Base-by-base conservation (phyloP, 1,140 invertebrate genomes). In the Calephelis nemesis region DNA sequence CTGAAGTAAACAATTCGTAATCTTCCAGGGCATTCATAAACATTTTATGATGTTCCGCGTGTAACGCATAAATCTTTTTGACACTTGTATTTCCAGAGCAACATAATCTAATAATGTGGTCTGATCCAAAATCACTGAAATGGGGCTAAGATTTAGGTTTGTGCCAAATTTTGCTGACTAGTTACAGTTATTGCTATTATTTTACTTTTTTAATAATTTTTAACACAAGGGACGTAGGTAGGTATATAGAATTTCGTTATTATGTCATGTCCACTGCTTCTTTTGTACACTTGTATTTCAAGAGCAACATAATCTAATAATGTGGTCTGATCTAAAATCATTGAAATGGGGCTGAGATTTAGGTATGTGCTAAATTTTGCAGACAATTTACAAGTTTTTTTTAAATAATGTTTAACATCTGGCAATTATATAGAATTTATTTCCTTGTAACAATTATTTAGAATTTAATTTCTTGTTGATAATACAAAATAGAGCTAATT, bases 1-100 rank as follows among this genome's bases (percentile, higher is more conserved):
- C 12, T 58, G 30, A 58, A 58, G 54, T 58, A 58, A 58, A 58
- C 54, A 58, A 58, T 58, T 58, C 30, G 54, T 58, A 39, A 58
- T 58, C 15, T 58, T 10, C 9, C 50, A 15, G 13, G 54, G 30
- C 12, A 58, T 58, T 58, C 54, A 58, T 52, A 58, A 58, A 39
- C 54, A 19, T 58, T 58, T 58, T 58, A 58, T 58, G 54, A 58
- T 58, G 54, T 58, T 58, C 11, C 39, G 30, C 15, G 50, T 58
- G 30, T 58, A 58, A 30, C 12, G 15, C 54, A 58, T 58, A 58
- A 58, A 58, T 58, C 54, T 58, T 58, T 58, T 58, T 30, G 54
- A 39, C 19, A 19, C 52, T 58, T 30, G 30, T 58, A 58, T 58
- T 58, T 58, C 54, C 6, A 30, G 19, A 19, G 54, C 19, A 58